phyloP scores from a whole-genome alignment of 2,797 vertebrate genomes.

The Sebastes steindachneri region DNA sequence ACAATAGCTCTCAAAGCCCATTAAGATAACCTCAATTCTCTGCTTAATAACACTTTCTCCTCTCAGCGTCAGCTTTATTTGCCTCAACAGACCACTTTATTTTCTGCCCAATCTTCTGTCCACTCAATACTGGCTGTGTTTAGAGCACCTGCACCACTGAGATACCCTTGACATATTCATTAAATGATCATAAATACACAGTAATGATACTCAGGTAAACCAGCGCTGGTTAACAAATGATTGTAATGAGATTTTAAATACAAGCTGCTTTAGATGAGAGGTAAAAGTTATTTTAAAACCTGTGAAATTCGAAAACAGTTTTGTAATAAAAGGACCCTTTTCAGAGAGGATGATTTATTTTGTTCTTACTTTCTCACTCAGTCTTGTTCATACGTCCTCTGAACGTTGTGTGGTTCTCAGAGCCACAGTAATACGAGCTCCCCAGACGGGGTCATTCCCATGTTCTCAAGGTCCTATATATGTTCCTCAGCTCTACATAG shows the following conservation, averaged over 20 bases:
- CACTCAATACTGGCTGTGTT: slow-evolving; percentile 2
- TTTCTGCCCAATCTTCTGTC: slow-evolving; percentile 1
- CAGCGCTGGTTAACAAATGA: background rate
- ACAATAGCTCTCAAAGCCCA: slow-evolving; percentile 26
- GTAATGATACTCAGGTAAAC: slow-evolving; percentile 10
- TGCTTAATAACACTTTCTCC: slow-evolving; percentile 8
- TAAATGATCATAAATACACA: slow-evolving; percentile 39
- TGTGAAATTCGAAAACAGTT: background rate
- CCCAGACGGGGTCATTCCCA: too few species aligned
- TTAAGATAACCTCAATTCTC: slow-evolving; percentile 31
- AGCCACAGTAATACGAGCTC: background rate
- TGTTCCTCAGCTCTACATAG: too few species aligned
- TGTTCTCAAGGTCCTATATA: too few species aligned
- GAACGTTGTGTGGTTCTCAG: background rate
- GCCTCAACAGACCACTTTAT: background rate
- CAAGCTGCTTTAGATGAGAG: background rate
- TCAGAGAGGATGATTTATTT: background rate
- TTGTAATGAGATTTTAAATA: slow-evolving; percentile 11
- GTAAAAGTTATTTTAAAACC: background rate
- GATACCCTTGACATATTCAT: slow-evolving; percentile 29
- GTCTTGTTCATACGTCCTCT: too few species aligned
- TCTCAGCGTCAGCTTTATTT: slow-evolving; percentile 19
- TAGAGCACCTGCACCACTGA: background rate
- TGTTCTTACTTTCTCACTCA: too few species aligned
- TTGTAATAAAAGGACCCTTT: background rate